A percentile compares a stretch with the other conserved stretches of the same genome.
Conservation (phyloP, 2,888 invertebrate genomes). For the Cerceris ruficornis region DNA sequence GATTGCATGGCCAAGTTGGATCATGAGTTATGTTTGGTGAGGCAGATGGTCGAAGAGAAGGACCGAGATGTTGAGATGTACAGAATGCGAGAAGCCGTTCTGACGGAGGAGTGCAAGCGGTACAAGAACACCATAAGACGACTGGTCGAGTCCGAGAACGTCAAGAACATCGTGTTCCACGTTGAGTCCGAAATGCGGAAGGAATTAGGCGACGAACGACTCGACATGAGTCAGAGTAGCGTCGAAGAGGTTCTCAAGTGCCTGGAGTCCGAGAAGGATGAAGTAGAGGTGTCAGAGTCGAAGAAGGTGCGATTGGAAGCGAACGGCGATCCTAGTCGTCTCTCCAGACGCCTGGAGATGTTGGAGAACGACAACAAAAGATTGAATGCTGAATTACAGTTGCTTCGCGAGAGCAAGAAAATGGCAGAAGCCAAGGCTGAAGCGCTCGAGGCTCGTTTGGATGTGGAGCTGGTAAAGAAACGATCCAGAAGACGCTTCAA, state of each 20-base stretch:
- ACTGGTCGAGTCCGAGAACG: constrained; percentile 86
- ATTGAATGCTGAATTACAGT: constrained; percentile 69
- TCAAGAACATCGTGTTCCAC: constrained; percentile 70
- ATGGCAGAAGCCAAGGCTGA: constrained; percentile 79
- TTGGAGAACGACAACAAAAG: constrained; percentile 77
- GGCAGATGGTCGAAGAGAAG: constrained; percentile 82
- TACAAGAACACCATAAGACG: constrained; percentile 87
- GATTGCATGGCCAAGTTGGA: constrained; percentile 82
- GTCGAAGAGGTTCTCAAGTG: constrained; percentile 62
- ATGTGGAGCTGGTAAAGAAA: constrained; percentile 78
- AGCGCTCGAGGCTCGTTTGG: constrained; percentile 81
- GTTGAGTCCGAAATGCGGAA: constrained; percentile 67
- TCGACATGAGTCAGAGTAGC: constrained; percentile 71
- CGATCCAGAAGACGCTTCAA: constrained; percentile 60
- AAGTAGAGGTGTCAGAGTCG: constrained; percentile 76
- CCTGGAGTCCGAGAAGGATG: constrained; percentile 70
- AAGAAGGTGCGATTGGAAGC: constrained; percentile 78
- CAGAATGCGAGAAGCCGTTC: constrained; percentile 83
- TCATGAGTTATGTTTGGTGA: constrained; percentile 82
- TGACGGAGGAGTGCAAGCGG: constrained; percentile 86
- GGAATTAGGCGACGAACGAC: constrained; percentile 68
- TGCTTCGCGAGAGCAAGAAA: constrained; percentile 69
- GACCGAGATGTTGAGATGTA: constrained; percentile 77
- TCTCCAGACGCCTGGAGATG: constrained; percentile 70
- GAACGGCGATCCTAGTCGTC: constrained; percentile 55